Evolutionary conservation across 2,888 invertebrate species (phyloP), one percentile per base, ranked within the genome.

Genomic region (Magallana nippona): DNA sequence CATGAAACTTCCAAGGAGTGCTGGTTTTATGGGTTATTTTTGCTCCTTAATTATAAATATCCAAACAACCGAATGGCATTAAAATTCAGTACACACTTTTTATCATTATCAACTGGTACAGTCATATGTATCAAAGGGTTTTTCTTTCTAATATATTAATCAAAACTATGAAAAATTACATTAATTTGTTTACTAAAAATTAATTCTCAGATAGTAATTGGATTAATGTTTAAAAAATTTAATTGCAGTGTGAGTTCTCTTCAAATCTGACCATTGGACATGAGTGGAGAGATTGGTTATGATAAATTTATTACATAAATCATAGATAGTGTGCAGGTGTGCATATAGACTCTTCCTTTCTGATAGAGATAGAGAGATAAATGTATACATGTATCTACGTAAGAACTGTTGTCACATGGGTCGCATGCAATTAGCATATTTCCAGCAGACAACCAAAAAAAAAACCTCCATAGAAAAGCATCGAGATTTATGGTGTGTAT

Each of bases 401-500:
- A n/a, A 60, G 17, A n/a, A n/a, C 27, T 71, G 71, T 22, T 44
- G 32, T 71, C 71, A 5, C 10, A 15, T 71, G 22, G 71, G 71
- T 27, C 71, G 32, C 71, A 27, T 27, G 8, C 71, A 71, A 71
- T 71, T 71, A 22, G 27, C 32, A 27, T 71, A 71, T 71, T 71
- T 32, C 27, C 71, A 27, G 15, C 27, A 71, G 27, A 32, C 71
- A 27, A 22, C 71, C 71, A 32, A 71, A 60, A 44, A 44, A 8
- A 44, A 44, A 44, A 71, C 71, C 32, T 71, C 15, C 32, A 71
- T 44, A 10, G 44, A 32, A 27, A 71, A 71, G 27, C 10, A 22
- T 22, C 10, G 71, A 71, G 71, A 71, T 71, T 71, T 71, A 71
- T 71, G 27, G 32, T 2, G 3, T 71, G 71, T 71, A 27, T 71